Percentiles rank a stretch among this genome's conserved stretches.
phyloP scores from a whole-genome alignment of 2,888 invertebrate genomes.

The Mythimna lalbum region DNA sequence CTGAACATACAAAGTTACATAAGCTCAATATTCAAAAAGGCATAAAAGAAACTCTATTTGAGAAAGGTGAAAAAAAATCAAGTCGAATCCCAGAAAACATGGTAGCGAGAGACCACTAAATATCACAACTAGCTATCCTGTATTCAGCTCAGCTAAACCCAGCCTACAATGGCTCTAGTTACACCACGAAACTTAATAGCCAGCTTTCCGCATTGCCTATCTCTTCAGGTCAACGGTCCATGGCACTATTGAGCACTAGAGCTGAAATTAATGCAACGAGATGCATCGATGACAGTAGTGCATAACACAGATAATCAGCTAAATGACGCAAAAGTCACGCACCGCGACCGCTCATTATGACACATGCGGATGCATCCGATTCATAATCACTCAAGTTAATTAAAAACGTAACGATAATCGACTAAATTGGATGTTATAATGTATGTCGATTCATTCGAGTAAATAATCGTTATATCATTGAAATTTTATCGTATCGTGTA shows the following conservation, averaged over 20 bases:
- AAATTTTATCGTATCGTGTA: slow-evolving; percentile 16
- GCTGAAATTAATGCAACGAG: slow-evolving; percentile 43
- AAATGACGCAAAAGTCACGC: slow-evolving; percentile 57
- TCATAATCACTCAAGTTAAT: slow-evolving; percentile 50
- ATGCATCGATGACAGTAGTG: slow-evolving; percentile 47
- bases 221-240: slow-evolving; percentile 19
- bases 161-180: slow-evolving; percentile 5
- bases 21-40: background rate
- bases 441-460: slow-evolving; percentile 35
- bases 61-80: too few species aligned
- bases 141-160: slow-evolving; percentile 1
- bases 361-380: slow-evolving; percentile 63
- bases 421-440: slow-evolving; percentile 42
- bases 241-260: slow-evolving; percentile 24
- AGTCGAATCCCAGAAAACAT: background rate
- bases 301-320: slow-evolving; percentile 53
- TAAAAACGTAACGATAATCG: slow-evolving; percentile 46
- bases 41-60: background rate
- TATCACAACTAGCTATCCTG: slow-evolving; percentile 5
- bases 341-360: slow-evolving; percentile 59
- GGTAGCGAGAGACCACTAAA: background rate
- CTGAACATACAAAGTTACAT: background rate
- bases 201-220: slow-evolving; percentile 12
- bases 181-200: background rate
- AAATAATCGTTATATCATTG: slow-evolving; percentile 50